Percentiles rank a stretch among this genome's conserved stretches.
Conservation (phyloP, 2,888 invertebrate species). For the Leucophenga montana region DNA sequence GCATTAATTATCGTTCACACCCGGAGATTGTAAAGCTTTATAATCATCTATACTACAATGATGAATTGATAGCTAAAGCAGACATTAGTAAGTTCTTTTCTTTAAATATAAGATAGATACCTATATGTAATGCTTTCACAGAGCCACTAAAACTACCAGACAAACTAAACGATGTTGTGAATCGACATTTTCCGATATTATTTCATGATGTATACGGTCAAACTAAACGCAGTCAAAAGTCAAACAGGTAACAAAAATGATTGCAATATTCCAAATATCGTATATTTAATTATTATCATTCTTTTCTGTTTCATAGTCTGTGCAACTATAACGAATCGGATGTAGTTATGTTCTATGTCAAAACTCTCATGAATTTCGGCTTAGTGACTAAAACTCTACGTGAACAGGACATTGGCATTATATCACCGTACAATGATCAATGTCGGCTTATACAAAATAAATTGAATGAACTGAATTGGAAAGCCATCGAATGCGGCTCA, state of each 20-base stretch:
- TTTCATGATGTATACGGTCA: conserved; percentile 77
- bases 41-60: conserved; percentile 82
- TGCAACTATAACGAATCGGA: conserved; percentile 77
- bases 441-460: conserved; percentile 70
- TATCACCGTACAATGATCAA: conserved; percentile 76
- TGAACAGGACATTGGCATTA: conserved; percentile 76
- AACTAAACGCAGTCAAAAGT: conserved; percentile 72
- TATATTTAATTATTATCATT: too few species aligned
- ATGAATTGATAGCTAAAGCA: conserved; percentile 75
- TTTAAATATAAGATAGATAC: background rate
- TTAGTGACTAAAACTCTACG: conserved; percentile 73
- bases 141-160: conserved; percentile 47
- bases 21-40: conserved; percentile 78
- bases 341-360: conserved; percentile 77
- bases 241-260: background rate
- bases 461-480: conserved; percentile 58
- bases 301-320: background rate
- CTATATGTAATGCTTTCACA: conserved; percentile 23
- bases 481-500: conserved; percentile 81
- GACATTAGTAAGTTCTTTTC: conserved; percentile 40
- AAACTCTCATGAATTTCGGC: conserved; percentile 73
- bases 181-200: conserved; percentile 75
- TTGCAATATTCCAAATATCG: too few species aligned
- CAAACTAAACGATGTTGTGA: conserved; percentile 73
- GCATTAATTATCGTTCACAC: conserved; percentile 84